phyloP scores from a whole-genome alignment of 2,797 vertebrate genomes.

The Alexandromys oeconomus region DNA sequence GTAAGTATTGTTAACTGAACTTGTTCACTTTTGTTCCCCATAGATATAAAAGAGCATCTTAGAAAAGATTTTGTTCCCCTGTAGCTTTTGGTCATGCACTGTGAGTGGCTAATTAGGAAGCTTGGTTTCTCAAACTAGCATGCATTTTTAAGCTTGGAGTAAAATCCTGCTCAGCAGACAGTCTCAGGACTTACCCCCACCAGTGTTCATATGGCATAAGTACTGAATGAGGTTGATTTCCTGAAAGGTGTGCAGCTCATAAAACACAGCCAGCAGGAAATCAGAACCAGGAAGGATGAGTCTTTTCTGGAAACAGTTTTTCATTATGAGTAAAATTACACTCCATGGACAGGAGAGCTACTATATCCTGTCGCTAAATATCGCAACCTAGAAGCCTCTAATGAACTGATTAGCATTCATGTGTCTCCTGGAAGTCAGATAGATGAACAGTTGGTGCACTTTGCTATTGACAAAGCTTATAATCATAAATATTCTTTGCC shows the following conservation, averaged over 20 bases:
- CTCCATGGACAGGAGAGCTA: slow-evolving; percentile 84
- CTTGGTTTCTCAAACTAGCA: slow-evolving; percentile 79
- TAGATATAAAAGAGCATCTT: slow-evolving; percentile 78
- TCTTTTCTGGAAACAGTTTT: slow-evolving; percentile 87
- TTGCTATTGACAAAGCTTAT: slow-evolving; percentile 87
- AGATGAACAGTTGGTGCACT: slow-evolving; percentile 86
- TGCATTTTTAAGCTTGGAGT: slow-evolving; percentile 84
- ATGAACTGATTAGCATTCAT: slow-evolving; percentile 90
- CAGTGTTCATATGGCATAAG: slow-evolving; percentile 84
- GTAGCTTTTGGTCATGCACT: slow-evolving; percentile 79
- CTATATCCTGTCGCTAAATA: slow-evolving; percentile 87
- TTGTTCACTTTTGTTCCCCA: slow-evolving; percentile 72
- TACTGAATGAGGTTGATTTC: slow-evolving; percentile 85
- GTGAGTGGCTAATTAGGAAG: slow-evolving; percentile 85
- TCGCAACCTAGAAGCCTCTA: slow-evolving; percentile 87
- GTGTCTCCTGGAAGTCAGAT: slow-evolving; percentile 87
- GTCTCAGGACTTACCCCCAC: slow-evolving; percentile 77
- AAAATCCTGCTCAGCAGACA: slow-evolving; percentile 83
- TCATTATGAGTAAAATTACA: slow-evolving; percentile 87
- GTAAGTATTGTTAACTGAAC: slow-evolving; percentile 73
- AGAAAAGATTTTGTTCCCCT: slow-evolving; percentile 72
- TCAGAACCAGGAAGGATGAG: slow-evolving; percentile 84
- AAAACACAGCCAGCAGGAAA: slow-evolving; percentile 87
- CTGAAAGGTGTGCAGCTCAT: slow-evolving; percentile 86
- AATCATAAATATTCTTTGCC: slow-evolving; percentile 87